Conservation (phyloP, 2,888 invertebrate species). For the Gisinianus flammeolus region DNA sequence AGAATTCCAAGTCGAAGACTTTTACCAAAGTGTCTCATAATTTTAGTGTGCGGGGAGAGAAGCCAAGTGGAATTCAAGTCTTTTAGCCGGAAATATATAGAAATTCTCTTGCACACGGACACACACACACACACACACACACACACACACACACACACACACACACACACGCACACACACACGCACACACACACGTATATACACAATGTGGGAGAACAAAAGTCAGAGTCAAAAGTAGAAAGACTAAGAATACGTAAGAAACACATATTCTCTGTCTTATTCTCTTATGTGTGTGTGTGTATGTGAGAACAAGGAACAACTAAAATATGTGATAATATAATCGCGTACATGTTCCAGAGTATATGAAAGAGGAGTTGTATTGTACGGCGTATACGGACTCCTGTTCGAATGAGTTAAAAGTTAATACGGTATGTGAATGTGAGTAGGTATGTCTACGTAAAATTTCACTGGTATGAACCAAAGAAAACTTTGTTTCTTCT, state of each 20-base stretch:
- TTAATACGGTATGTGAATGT: not conserved
- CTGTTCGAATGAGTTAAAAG: not conserved
- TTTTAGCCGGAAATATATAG: slow-evolving; percentile 31
- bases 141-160: not conserved
- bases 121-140: not conserved
- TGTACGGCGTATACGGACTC: not conserved
- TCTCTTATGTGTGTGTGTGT: not conserved
- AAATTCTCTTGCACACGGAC: slow-evolving; percentile 26
- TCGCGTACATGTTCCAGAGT: not conserved
- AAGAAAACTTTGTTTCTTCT: slow-evolving; percentile 44
- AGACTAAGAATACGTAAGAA: not conserved
- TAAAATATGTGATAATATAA: not conserved
- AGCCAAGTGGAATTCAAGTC: slow-evolving; percentile 39
- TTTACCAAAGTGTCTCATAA: slow-evolving; percentile 46
- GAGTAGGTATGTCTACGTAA: not conserved
- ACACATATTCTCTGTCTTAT: not conserved
- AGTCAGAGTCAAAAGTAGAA: slow-evolving; percentile 22
- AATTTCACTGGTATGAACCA: slow-evolving; percentile 18
- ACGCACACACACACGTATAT: not conserved
- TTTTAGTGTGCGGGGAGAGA: slow-evolving; percentile 41
- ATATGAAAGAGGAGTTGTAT: no score
- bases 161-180: not conserved
- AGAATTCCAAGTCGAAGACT: slow-evolving; percentile 36
- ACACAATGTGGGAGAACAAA: slow-evolving; percentile 14
- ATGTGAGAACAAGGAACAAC: not conserved